These are phyloP conservation scores for Tetramorium bicarinatum DNA, from an alignment of 2,888 invertebrate genomes.

Conservation along the genomic window DNA sequence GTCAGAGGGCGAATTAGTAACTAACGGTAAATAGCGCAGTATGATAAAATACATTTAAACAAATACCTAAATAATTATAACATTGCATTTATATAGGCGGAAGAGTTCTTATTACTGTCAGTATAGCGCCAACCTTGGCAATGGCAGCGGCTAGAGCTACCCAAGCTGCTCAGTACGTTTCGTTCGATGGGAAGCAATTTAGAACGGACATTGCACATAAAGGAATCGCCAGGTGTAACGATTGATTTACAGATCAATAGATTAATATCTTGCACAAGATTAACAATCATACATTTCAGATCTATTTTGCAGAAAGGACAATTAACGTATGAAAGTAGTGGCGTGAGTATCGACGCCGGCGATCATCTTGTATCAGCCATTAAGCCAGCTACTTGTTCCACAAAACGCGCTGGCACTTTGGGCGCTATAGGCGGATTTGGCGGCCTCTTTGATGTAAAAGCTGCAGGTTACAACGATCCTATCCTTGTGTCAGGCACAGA, in stretches of 20 bases:
- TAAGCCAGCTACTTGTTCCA: conserved; percentile 93
- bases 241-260: conserved; percentile 7
- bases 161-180: conserved; percentile 90
- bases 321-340: conserved; percentile 95
- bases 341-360: conserved; percentile 97
- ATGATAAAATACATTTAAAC: conserved; percentile 1
- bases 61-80: background rate
- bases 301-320: conserved; percentile 88
- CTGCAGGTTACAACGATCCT: conserved; percentile 92
- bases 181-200: conserved; percentile 95
- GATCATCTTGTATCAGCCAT: conserved; percentile 94
- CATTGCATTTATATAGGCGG: conserved; percentile 88
- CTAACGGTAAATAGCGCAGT: conserved; percentile 88
- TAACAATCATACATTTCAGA: conserved; percentile 79
- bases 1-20: conserved; percentile 89
- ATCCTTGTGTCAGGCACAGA: conserved; percentile 97
- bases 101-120: conserved; percentile 94
- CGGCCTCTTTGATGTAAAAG: conserved; percentile 95
- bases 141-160: conserved; percentile 92
- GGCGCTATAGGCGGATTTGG: conserved; percentile 97
- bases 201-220: conserved; percentile 96
- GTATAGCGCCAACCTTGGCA: conserved; percentile 90
- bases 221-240: conserved; percentile 91
- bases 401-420: conserved; percentile 92
- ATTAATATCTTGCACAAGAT: background rate